Conservation (phyloP, 2,797 vertebrate species). For the Notolepis coatsorum region DNA sequence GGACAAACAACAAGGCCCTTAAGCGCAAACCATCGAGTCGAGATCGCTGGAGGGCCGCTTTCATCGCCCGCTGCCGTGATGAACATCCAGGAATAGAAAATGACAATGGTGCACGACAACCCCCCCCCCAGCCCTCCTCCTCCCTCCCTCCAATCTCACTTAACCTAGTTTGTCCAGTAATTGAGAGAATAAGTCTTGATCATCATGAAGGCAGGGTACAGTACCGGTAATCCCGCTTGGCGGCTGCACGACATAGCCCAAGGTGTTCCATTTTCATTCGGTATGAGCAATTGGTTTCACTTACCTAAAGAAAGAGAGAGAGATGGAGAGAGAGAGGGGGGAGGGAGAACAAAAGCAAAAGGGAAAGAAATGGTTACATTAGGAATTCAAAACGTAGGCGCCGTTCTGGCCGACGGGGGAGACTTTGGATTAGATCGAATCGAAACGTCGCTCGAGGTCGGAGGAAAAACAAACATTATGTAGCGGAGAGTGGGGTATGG, state of each 20-base stretch:
- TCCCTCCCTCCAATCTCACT: constrained; percentile 4
- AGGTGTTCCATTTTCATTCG: constrained; percentile 62
- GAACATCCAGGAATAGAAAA: neutral
- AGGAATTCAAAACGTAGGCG: constrained; percentile 34
- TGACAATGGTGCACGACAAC: neutral
- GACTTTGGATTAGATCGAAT: constrained; percentile 27
- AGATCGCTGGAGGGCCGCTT: no score
- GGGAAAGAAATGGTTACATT: constrained; percentile 40
- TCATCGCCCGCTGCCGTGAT: neutral
- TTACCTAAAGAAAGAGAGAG: constrained; percentile 75
- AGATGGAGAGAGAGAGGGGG: constrained; percentile 35
- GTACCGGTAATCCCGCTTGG: constrained; percentile 45
- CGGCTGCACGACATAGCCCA: constrained; percentile 39
- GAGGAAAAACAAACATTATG: no score
- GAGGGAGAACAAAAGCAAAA: constrained; percentile 13
- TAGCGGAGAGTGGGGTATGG: constrained; percentile 12
- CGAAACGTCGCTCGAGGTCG: constrained; percentile 36
- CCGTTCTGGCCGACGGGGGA: neutral
- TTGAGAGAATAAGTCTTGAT: constrained; percentile 6
- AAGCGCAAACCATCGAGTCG: no score
- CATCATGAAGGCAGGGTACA: constrained; percentile 40
- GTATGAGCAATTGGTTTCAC: constrained; percentile 63
- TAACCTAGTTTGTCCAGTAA: constrained; percentile 3
- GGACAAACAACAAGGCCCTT: no score
- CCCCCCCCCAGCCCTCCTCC: no score